phyloP scores from a whole-genome alignment of 2,797 vertebrate genomes.

The Otolemur crassicaudatus region DNA sequence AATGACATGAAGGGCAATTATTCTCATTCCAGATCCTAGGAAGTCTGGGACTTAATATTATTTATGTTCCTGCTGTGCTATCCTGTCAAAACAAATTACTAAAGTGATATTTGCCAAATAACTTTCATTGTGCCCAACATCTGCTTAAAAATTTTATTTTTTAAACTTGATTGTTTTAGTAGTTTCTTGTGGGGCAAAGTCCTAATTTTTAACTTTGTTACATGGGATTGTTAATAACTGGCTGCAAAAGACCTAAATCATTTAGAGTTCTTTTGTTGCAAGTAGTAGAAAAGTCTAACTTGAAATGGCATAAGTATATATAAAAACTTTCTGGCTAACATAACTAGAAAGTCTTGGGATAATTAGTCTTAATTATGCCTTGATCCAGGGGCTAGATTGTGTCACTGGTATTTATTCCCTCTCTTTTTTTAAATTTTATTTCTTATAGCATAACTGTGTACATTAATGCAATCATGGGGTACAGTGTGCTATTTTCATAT shows the following conservation, averaged over 20 bases:
- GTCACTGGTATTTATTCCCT: background rate
- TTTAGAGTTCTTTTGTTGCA: slow-evolving; percentile 9
- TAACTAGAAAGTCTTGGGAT: background rate
- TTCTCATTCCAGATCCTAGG: background rate
- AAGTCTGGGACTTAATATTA: slow-evolving; percentile 20
- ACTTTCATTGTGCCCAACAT: background rate
- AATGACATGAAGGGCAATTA: background rate
- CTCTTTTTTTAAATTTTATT: background rate
- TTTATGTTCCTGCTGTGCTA: background rate
- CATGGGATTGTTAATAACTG: background rate
- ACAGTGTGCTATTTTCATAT: too few species aligned
- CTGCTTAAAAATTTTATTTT: background rate
- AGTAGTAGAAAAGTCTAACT: slow-evolving; percentile 31
- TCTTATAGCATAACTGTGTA: too few species aligned
- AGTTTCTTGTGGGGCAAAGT: background rate
- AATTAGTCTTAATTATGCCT: background rate
- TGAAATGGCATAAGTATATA: background rate
- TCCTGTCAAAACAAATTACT: background rate
- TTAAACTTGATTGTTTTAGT: background rate
- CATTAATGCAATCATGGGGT: too few species aligned
- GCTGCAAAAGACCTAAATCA: background rate
- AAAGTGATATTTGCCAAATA: background rate
- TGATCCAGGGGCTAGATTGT: background rate
- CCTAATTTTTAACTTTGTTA: slow-evolving; percentile 21
- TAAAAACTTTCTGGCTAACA: background rate